Evolutionary conservation across 2,113 vertebrate genomes (phyloP), one percentile per base, ranked within the genome.

Genomic region (Embiotoca jacksoni): DNA sequence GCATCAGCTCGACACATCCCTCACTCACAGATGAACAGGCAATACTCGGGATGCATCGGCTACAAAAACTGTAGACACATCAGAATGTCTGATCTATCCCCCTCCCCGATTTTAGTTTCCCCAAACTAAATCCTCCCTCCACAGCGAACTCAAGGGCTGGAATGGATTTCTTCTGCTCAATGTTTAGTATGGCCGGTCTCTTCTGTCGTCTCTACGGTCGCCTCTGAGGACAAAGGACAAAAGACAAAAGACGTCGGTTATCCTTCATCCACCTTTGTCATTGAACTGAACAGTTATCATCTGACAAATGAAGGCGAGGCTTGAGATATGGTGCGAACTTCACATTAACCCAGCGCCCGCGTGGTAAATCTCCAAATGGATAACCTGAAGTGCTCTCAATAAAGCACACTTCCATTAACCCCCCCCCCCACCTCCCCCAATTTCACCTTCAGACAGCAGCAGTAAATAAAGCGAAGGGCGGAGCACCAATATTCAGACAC

Each of bases 121-220:
- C 52, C 36, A 52, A 60, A 58, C 57, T 61, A 72, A 71, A 55
- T 61, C 67, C 71, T 56, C 62, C 41, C 46, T 81, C 66, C 36
- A 52, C 6, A 7, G 36, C 14, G 8, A 66, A 57, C 59, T 69
- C 78, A 14, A 66, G 82, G 86, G 81, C 84, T 86, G 87, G 74
- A 89, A 83, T 70, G 82, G 72, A 61, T 73, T 81, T 50, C 23
- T 15, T 44, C 61, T 30, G 41, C 46, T 44, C 14, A 59, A 74
- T 60, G 7, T 37, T 91, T 91, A 96, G 90, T 96, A 96, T 37
- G 95, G 95, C 85, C 95, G 91, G 7, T 94, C 95, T 89, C 95
- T 88, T 75, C 95, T 91, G 82, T 95, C 94, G n/a, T 95, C 94
- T 90, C 95, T 92, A 75, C 94, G 91, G 37, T 96, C 95, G 65